These are phyloP conservation scores for Phymorhynchus buccinoides DNA, from an alignment of 1,140 invertebrate genomes.

Conservation along the genomic window DNA sequence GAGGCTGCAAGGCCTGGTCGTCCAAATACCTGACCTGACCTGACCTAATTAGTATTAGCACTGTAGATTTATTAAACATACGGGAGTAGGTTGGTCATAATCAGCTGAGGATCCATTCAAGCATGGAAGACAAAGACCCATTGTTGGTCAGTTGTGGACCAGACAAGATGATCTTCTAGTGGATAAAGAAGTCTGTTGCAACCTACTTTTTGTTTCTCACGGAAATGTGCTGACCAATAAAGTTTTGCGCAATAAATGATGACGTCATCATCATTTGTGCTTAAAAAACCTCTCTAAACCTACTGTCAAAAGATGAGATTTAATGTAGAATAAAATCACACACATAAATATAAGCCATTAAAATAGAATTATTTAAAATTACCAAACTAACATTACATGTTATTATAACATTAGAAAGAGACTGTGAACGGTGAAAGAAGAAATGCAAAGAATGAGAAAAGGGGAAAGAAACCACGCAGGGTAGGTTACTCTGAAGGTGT, in stretches of 20 bases:
- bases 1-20: no score
- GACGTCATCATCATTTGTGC: neutral
- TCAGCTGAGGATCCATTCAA: slow-evolving; percentile 24
- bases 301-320: neutral
- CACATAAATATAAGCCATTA: no score
- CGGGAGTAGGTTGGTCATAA: slow-evolving; percentile 33
- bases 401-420: no score
- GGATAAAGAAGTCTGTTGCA: neutral
- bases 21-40: no score
- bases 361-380: no score
- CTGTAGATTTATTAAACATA: slow-evolving; percentile 1
- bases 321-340: no score
- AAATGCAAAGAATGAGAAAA: neutral
- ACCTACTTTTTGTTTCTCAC: slow-evolving; percentile 29
- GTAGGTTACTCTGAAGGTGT: neutral
- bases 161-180: neutral
- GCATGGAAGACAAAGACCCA: slow-evolving; percentile 41
- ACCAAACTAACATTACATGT: no score
- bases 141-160: neutral
- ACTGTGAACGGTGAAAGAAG: neutral
- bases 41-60: no score
- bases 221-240: neutral
- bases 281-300: neutral
- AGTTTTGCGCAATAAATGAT: neutral
- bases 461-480: neutral